Conservation (phyloP, 37 sponge, comb jelly and placozoan genomes). For the Agelas oroides region DNA sequence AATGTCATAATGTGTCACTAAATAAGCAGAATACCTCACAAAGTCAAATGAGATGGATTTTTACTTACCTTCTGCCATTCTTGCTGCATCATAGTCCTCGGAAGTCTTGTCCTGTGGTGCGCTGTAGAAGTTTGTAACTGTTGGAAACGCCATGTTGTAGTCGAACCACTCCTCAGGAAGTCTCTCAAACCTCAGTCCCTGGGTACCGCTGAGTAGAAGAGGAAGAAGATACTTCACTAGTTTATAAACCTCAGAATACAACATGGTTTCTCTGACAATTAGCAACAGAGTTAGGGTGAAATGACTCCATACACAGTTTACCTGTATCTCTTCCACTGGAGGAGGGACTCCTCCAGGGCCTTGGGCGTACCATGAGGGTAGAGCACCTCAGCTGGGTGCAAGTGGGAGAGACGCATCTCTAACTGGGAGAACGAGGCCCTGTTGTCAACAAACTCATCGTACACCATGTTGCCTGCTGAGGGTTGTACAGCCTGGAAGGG, state of each 20-base stretch:
- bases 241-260: too few relatives aligned
- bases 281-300: too few relatives aligned
- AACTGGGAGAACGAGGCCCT: conserved; percentile 30
- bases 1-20: too few relatives aligned
- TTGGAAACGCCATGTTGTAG: conserved; percentile 46
- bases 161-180: conserved; percentile 58
- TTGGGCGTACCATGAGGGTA: conserved; percentile 18
- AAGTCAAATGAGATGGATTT: too few relatives aligned
- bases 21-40: too few relatives aligned
- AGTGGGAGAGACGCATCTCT: conserved; percentile 40
- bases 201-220: not conserved
- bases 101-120: too few relatives aligned
- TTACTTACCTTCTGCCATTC: conserved; percentile 22
- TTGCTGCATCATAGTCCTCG: not conserved
- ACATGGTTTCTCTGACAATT: too few relatives aligned
- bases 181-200: conserved; percentile 34
- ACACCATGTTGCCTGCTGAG: conserved; percentile 48
- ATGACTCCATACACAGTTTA: too few relatives aligned
- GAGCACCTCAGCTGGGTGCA: conserved; percentile 60
- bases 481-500: conserved; percentile 59
- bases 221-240: not conserved
- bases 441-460: conserved; percentile 59
- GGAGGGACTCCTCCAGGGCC: conserved; percentile 11
- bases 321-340: conserved; percentile 51
- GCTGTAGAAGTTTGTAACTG: conserved; percentile 60